Percentiles rank a stretch among this genome's conserved stretches.
These are phyloP conservation scores for Artibeus jamaicensis DNA, from an alignment of 2,797 vertebrate genomes.

Conservation along the genomic window DNA sequence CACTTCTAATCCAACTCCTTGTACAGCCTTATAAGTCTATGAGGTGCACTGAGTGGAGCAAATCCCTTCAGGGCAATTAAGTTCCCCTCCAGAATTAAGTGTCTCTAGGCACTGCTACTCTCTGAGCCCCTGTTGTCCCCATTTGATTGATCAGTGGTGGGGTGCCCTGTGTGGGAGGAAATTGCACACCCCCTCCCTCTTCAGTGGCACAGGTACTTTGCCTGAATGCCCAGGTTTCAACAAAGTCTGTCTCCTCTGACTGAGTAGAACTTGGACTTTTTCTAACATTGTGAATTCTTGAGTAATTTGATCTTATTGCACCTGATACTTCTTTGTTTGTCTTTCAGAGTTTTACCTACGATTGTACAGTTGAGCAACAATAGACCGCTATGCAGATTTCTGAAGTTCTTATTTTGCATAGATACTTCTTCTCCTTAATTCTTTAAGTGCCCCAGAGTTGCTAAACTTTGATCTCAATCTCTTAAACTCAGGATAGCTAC, in stretches of 20 bases:
- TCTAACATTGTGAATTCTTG: background rate
- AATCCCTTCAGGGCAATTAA: too few relatives aligned
- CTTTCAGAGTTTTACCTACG: background rate
- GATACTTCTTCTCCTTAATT: background rate
- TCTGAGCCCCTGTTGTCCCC: too few relatives aligned
- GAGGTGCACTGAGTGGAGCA: too few relatives aligned
- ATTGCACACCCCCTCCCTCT: too few relatives aligned
- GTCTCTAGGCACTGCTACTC: too few relatives aligned
- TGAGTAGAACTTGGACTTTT: background rate
- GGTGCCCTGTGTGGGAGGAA: too few relatives aligned
- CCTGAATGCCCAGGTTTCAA: background rate
- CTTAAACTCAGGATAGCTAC: background rate
- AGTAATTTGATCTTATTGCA: background rate
- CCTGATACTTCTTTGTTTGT: background rate
- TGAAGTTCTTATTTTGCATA: background rate
- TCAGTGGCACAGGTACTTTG: too few relatives aligned
- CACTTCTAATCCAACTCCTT: too few relatives aligned
- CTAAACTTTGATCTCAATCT: background rate
- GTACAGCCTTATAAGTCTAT: too few relatives aligned
- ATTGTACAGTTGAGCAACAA: background rate
- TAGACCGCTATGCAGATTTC: background rate
- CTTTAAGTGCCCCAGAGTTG: background rate
- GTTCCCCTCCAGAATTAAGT: too few relatives aligned
- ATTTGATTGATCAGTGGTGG: too few relatives aligned
- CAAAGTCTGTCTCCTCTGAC: background rate